Conservation (phyloP, 2,888 invertebrate genomes). For the Apocheima hispidaria region DNA sequence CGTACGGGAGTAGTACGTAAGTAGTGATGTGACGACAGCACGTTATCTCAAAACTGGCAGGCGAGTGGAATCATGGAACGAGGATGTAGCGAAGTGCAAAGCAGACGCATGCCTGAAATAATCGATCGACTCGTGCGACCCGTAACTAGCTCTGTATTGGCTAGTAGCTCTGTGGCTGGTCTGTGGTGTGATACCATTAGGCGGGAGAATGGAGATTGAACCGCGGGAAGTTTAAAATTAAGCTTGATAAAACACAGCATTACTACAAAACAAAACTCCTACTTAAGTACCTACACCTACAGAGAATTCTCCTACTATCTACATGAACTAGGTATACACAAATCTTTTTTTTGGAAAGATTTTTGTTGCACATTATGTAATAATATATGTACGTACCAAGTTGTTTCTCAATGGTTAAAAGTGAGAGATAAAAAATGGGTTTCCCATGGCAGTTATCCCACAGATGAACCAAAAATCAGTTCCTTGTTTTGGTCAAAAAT, state of each 20-base stretch:
- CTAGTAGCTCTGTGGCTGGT: not conserved
- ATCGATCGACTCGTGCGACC: constrained; percentile 23
- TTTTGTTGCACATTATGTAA: constrained; percentile 5
- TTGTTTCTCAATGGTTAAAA: constrained; percentile 8
- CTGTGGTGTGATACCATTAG: not conserved
- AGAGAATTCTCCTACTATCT: too few species aligned
- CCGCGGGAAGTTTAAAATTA: constrained; percentile 12
- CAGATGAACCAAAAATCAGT: not conserved
- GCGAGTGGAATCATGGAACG: not conserved
- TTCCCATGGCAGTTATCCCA: constrained; percentile 35
- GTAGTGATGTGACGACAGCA: constrained; percentile 6
- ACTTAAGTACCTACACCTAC: not conserved
- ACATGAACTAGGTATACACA: constrained; percentile 12
- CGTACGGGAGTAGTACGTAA: not conserved
- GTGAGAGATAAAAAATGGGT: constrained; percentile 23
- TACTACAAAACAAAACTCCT: not conserved
- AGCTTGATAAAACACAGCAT: not conserved
- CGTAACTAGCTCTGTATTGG: not conserved
- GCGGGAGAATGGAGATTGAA: constrained; percentile 2
- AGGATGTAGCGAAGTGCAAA: not conserved
- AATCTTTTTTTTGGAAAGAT: not conserved
- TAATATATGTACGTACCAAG: constrained; percentile 18
- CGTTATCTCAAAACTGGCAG: not conserved
- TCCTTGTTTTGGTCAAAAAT: not conserved
- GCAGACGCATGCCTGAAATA: constrained; percentile 23